These are phyloP conservation scores for Thyatira batis DNA, from an alignment of 2,888 invertebrate species.

Conservation along the genomic window DNA sequence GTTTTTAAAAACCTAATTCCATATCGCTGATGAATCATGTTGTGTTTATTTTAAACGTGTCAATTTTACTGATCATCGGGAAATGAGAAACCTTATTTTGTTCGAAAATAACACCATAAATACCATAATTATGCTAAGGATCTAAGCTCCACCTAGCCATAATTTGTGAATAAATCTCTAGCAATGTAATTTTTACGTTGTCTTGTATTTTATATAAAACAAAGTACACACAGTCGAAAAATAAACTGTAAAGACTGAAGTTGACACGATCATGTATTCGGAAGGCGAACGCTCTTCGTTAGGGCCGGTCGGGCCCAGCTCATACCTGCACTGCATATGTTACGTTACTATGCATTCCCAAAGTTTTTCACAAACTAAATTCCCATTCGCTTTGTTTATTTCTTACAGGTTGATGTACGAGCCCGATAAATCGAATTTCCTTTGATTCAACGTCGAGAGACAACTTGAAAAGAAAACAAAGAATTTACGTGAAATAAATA, in stretches of 20 bases:
- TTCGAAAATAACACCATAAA: too few relatives aligned
- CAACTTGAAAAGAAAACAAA: conserved; percentile 55
- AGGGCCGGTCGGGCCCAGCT: conserved; percentile 50
- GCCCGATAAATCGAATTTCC: conserved; percentile 73
- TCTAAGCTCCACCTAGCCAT: too few relatives aligned
- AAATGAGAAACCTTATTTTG: too few relatives aligned
- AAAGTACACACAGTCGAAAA: background rate
- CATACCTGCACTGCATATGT: conserved; percentile 80
- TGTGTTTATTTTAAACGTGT: too few relatives aligned
- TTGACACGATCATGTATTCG: conserved; percentile 72
- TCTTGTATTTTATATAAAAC: background rate
- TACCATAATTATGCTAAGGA: too few relatives aligned
- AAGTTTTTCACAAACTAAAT: conserved; percentile 67
- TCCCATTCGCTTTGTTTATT: conserved; percentile 69
- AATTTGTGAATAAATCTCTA: too few relatives aligned
- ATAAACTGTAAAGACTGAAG: conserved; percentile 40
- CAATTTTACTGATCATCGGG: too few relatives aligned
- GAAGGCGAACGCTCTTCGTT: conserved; percentile 70
- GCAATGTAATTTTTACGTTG: too few relatives aligned
- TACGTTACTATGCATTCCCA: conserved; percentile 48
- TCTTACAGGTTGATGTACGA: conserved; percentile 69
- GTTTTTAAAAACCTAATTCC: too few relatives aligned
- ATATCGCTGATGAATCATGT: too few relatives aligned
- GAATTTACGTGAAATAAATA: conserved; percentile 20
- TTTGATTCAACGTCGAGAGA: conserved; percentile 60